phyloP scores from a whole-genome alignment of 2,113 vertebrate species.

The Oryzias javanicus region DNA sequence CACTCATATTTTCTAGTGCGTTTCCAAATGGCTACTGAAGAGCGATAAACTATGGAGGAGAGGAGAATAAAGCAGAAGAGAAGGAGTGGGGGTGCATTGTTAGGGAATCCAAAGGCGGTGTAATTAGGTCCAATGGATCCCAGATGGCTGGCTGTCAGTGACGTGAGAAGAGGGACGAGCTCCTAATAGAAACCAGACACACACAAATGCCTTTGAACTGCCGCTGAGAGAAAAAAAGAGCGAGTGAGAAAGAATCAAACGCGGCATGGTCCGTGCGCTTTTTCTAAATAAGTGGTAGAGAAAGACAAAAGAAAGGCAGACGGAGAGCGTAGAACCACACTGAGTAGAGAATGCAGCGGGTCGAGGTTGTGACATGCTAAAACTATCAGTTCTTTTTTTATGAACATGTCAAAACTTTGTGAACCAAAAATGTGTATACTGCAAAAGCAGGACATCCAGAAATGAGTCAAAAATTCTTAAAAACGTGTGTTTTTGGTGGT shows the following conservation, averaged over 20 bases:
- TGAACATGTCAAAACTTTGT: not conserved
- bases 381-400: conserved; percentile 32
- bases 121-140: conserved; percentile 81
- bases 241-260: conserved; percentile 62
- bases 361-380: conserved; percentile 23
- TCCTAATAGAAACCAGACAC: conserved; percentile 79
- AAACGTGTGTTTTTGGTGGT: no score
- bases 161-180: conserved; percentile 81
- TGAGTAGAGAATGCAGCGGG: conserved; percentile 29
- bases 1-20: conserved; percentile 25
- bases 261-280: conserved; percentile 53
- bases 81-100: conserved; percentile 71
- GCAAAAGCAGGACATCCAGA: no score
- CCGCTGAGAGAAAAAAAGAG: conserved; percentile 51
- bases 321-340: conserved; percentile 39
- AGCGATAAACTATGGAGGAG: conserved; percentile 51
- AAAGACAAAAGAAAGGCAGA: conserved; percentile 59
- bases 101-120: conserved; percentile 77
- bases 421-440: no score
- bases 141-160: conserved; percentile 81
- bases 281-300: conserved; percentile 71
- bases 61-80: conserved; percentile 49
- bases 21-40: conserved; percentile 47
- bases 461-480: no score
- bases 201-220: conserved; percentile 76